Conservation (phyloP, 2,888 invertebrate species). For the Mythimna pallens region DNA sequence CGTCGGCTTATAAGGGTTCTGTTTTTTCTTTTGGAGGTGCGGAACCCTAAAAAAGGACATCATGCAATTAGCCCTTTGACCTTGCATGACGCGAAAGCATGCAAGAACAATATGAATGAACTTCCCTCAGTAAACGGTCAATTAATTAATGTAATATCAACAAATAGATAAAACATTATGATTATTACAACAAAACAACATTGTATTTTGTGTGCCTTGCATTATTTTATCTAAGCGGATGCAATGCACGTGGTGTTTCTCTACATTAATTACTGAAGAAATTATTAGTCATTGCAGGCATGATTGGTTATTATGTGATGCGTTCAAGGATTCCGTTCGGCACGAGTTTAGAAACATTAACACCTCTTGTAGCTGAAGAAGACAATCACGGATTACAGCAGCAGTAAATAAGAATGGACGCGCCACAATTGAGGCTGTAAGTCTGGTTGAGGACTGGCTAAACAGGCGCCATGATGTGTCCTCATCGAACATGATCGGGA, state of each 20-base stretch:
- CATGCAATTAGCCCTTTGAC: conserved; percentile 1
- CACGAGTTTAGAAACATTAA: conserved; percentile 37
- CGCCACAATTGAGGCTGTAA: too few species aligned
- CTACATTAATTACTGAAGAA: conserved; percentile 41
- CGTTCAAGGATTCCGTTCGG: conserved; percentile 2
- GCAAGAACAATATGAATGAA: conserved; percentile 33
- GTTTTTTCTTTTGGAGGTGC: too few species aligned
- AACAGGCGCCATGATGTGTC: too few species aligned
- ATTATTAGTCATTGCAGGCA: conserved; percentile 33
- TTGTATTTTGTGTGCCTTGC: conserved; percentile 50
- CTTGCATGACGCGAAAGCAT: conserved; percentile 28
- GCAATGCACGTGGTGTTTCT: conserved; percentile 47
- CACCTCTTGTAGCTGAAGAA: neutral
- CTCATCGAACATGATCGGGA: too few species aligned
- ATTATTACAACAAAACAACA: conserved; percentile 39
- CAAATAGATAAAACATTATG: conserved; percentile 46
- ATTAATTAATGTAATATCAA: conserved; percentile 48
- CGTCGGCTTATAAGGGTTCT: too few species aligned
- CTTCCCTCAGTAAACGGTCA: conserved; percentile 23
- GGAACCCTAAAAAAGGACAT: too few species aligned
- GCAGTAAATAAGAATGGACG: too few species aligned
- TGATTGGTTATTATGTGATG: conserved; percentile 7
- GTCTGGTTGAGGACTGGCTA: neutral
- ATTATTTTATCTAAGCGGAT: conserved; percentile 56
- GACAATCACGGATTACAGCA: too few species aligned